Conservation (phyloP, 2,113 vertebrate genomes). For the Hippocampus guttulatus region DNA sequence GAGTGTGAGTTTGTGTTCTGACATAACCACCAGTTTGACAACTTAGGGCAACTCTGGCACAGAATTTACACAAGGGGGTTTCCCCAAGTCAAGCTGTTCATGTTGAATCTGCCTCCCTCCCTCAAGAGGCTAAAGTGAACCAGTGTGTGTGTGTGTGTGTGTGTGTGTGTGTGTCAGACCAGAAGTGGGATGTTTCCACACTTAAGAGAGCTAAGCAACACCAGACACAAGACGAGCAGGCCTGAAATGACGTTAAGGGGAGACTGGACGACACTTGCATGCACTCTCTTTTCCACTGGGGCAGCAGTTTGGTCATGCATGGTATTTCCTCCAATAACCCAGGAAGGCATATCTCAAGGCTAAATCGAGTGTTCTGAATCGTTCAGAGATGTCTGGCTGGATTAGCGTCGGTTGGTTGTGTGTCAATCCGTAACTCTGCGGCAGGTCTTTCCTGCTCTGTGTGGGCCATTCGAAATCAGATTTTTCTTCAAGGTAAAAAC, state of each 20-base stretch:
- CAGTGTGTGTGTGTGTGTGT: constrained; percentile 5
- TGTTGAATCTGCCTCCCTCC: constrained; percentile 10
- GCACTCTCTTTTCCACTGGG: constrained; percentile 50
- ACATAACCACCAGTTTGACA: constrained; percentile 7
- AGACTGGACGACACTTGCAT: constrained; percentile 18
- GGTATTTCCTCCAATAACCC: constrained; percentile 54
- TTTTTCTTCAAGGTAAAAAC: neutral
- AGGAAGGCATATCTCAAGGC: constrained; percentile 11
- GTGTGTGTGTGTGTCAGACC: neutral
- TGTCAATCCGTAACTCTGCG: neutral
- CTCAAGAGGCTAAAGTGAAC: constrained; percentile 15
- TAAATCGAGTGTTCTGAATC: neutral
- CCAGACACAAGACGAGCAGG: constrained; percentile 11
- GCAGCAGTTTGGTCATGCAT: constrained; percentile 46
- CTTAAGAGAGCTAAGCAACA: neutral
- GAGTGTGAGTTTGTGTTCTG: constrained; percentile 3
- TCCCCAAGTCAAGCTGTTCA: constrained; percentile 16
- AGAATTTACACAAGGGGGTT: constrained; percentile 37
- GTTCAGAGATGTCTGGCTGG: neutral
- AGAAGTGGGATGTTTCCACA: neutral
- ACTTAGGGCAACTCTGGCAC: neutral
- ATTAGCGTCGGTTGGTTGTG: neutral
- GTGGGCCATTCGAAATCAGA: neutral
- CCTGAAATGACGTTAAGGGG: constrained; percentile 18
- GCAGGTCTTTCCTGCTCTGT: neutral